A percentile compares a stretch with the other conserved stretches of the same genome.
These are phyloP conservation scores for Accipiter virgatus DNA, from an alignment of 2,113 vertebrate species.

Conservation along the genomic window DNA sequence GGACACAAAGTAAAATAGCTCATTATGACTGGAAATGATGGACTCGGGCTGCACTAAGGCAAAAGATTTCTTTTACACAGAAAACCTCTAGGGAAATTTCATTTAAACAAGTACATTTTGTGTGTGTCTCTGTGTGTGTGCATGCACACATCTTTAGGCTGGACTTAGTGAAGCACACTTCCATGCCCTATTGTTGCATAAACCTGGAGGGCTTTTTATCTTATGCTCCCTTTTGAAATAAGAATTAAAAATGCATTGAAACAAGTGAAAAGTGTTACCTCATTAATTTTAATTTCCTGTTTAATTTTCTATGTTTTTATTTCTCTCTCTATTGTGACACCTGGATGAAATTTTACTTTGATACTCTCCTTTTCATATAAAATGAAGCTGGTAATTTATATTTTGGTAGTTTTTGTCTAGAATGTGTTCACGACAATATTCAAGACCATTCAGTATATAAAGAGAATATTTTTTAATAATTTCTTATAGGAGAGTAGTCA, in stretches of 20 bases:
- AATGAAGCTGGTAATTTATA: not conserved
- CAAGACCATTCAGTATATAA: not conserved
- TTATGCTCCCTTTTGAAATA: not conserved
- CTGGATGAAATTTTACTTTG: not conserved
- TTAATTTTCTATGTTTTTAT: not conserved
- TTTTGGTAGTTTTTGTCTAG: not conserved
- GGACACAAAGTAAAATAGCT: conserved; percentile 7
- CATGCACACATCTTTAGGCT: not conserved
- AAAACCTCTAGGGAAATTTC: not conserved
- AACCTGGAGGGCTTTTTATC: conserved; percentile 1
- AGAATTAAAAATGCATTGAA: not conserved
- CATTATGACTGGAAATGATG: not conserved
- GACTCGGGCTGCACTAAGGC: not conserved
- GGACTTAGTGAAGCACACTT: not conserved
- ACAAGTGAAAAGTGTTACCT: not conserved
- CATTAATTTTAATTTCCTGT: not conserved
- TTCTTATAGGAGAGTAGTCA: not conserved
- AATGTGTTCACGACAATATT: not conserved
- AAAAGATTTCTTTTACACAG: not conserved
- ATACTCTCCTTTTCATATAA: not conserved
- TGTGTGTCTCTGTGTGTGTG: not conserved
- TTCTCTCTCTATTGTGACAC: not conserved
- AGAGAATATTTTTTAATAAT: not conserved
- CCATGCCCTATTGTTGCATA: not conserved
- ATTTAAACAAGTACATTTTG: not conserved